phyloP scores from a whole-genome alignment of 2,888 invertebrate genomes.

The Drosophila kambysellisi region DNA sequence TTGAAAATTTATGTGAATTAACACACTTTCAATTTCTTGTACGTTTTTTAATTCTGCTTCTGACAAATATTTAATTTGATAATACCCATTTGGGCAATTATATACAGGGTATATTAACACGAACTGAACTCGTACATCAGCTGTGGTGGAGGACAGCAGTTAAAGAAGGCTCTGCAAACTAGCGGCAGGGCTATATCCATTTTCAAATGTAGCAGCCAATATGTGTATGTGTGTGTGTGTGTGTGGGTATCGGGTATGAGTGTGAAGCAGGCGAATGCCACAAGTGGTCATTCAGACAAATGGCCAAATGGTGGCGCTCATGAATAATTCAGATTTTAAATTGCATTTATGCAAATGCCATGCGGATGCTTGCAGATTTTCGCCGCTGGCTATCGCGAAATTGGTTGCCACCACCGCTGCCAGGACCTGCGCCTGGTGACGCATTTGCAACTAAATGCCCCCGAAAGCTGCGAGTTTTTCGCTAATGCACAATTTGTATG shows the following conservation, averaged over 20 bases:
- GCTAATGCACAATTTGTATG: slow-evolving; percentile 82
- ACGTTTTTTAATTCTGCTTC: neutral
- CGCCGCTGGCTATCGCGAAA: slow-evolving; percentile 66
- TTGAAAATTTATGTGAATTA: neutral
- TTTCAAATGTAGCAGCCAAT: slow-evolving; percentile 55
- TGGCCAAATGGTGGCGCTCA: slow-evolving; percentile 80
- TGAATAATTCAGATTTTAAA: slow-evolving; percentile 81
- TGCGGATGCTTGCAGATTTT: slow-evolving; percentile 80
- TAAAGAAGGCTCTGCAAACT: slow-evolving; percentile 2
- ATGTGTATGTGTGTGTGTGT: slow-evolving; percentile 10
- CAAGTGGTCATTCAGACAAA: slow-evolving; percentile 81
- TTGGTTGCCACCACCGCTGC: neutral
- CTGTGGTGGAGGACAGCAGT: slow-evolving; percentile 1
- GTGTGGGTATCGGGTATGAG: neutral
- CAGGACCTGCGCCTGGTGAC: slow-evolving; percentile 46
- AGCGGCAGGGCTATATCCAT: slow-evolving; percentile 33
- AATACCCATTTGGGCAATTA: neutral
- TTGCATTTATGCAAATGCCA: slow-evolving; percentile 79
- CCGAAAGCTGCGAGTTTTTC: slow-evolving; percentile 77
- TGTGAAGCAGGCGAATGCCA: slow-evolving; percentile 63
- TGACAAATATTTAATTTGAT: neutral
- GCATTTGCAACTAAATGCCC: slow-evolving; percentile 79
- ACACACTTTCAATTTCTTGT: neutral
- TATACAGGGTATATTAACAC: slow-evolving; percentile 32
- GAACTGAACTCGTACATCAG: slow-evolving; percentile 10